Percentiles rank a stretch among this genome's conserved stretches.
These are phyloP conservation scores for Aeoliscus strigatus DNA, from an alignment of 2,797 vertebrate species.

Conservation along the genomic window DNA sequence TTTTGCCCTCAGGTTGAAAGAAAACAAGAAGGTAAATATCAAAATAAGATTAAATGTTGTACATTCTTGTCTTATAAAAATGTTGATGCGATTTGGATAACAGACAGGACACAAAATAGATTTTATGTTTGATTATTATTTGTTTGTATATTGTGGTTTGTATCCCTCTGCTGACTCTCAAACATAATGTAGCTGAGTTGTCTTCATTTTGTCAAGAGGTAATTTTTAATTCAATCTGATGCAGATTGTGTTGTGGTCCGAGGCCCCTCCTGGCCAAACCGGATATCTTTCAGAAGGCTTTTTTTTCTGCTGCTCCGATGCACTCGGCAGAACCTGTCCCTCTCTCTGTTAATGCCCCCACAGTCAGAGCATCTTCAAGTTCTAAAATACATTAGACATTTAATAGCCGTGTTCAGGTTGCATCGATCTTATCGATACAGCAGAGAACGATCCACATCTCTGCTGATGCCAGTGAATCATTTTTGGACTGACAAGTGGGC, in stretches of 20 bases:
- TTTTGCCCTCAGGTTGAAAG: too few relatives aligned
- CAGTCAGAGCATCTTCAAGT: constrained; percentile 75
- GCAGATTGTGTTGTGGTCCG: constrained; percentile 54
- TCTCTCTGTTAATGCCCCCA: constrained; percentile 56
- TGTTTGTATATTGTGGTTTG: too few relatives aligned
- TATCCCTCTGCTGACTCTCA: constrained; percentile 14
- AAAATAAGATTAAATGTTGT: too few relatives aligned
- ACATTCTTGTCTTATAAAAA: too few relatives aligned
- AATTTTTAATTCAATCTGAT: constrained; percentile 50
- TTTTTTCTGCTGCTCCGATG: constrained; percentile 67
- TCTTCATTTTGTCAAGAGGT: constrained; percentile 45
- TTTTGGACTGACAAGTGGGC: constrained; percentile 47
- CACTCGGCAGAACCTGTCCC: constrained; percentile 54
- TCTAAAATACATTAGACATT: constrained; percentile 77
- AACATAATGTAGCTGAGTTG: constrained; percentile 39
- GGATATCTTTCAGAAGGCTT: constrained; percentile 65
- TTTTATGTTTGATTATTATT: too few relatives aligned
- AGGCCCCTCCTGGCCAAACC: constrained; percentile 67
- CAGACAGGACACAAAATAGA: too few relatives aligned
- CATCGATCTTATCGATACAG: constrained; percentile 71
- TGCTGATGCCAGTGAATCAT: constrained; percentile 39
- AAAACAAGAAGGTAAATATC: too few relatives aligned
- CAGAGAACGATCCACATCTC: constrained; percentile 62
- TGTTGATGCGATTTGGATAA: too few relatives aligned
- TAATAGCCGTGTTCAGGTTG: constrained; percentile 75